Base-by-base conservation (phyloP, 2,888 invertebrate genomes). In the Chrysina gloriosa region DNA sequence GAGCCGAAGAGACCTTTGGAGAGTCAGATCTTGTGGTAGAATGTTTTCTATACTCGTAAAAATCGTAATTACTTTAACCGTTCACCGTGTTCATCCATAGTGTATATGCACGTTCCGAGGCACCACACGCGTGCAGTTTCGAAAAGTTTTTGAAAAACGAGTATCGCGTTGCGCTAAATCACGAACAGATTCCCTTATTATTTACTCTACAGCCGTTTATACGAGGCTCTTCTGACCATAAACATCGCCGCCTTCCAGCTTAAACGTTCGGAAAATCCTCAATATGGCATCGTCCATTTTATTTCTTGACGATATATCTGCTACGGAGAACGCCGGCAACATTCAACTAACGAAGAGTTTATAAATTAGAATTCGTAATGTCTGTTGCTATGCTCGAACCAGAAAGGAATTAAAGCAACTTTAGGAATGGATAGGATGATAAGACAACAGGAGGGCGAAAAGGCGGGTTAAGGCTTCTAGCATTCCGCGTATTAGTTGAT, bases 31-130 rank as follows among this genome's bases (percentile, higher is more conserved):
- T 42, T 42, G 27, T 14, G 16, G 27, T 14, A 21, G 7, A 61
- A 61, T 27, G 39, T 61, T 61, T 61, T 45, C 42, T 42, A 16
- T 61, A 25, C 39, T 21, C 58, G 27, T 61, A 61, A 61, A 61
- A 61, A 42, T 61, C 42, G n/a, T 61, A 61, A 61, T 61, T 42
- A 42, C 42, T 42, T 27, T 58, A 42, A 61, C 58, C 42, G 39
- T 42, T 42, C 14, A 31, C 45, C 45, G 19, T 19, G 19, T 45
- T 16, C 9, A 45, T 9, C 21, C 45, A 21, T 19, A 21, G 31
- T 31, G 31, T n/a, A n/a, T 31, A n/a, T 4, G 31, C n/a, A 45
- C 21, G 45, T 45, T 9, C 3, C 9, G 45, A 19, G 16, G 21
- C 7, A 3, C 16, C 14, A 31, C 52, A 31, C 52, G 31, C 25